Evolutionary conservation across 1,140 invertebrate genomes (phyloP), one percentile per base, ranked within the genome.

Genomic region (Odontomachus brunneus): DNA sequence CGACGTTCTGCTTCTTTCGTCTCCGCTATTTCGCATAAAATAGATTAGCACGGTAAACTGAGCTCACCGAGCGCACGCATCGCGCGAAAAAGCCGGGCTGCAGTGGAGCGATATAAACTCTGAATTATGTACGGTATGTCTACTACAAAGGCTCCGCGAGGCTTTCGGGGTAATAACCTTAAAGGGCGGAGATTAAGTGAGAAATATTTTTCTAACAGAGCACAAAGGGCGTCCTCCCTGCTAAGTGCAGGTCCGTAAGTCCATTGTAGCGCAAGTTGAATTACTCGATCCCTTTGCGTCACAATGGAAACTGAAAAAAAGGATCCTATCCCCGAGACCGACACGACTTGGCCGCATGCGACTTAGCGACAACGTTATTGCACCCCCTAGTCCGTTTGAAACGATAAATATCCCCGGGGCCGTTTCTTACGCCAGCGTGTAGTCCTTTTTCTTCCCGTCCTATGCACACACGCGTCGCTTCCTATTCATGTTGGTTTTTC

Each of bases 121-220:
- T 57, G 63, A 62, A 78, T 67, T 78, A 38, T 69, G 66, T 38
- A 57, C 15, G 63, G 9, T 67, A 66, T 26, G 33, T 51, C 49
- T 69, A 26, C 22, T 9, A 55, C 38, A 48, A 33, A 57, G 75
- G 48, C 17, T 71, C 38, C 24, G 14, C 5, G 22, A 57, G 65
- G 63, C 51, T 57, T 71, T 44, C 33, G 67, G 5, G 48, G 38
- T 53, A 66, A 29, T 67, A 65, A 48, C 33, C 69, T 24, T 80
- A 80, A 48, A 80, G 24, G 44, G 51, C 51, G 33, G 12, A 57
- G 75, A 80, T 80, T 80, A 80, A 71, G 75, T 44, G 24, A 44
- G 51, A 69, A 80, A 80, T 80, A 59, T 80, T 80, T 71, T 71
- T 71, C 22, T 17, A 48, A 7, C 33, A n/a, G n/a, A n/a, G n/a